phyloP scores from a whole-genome alignment of 2,113 vertebrate genomes.

The Rhegmatorhina hoffmannsi region DNA sequence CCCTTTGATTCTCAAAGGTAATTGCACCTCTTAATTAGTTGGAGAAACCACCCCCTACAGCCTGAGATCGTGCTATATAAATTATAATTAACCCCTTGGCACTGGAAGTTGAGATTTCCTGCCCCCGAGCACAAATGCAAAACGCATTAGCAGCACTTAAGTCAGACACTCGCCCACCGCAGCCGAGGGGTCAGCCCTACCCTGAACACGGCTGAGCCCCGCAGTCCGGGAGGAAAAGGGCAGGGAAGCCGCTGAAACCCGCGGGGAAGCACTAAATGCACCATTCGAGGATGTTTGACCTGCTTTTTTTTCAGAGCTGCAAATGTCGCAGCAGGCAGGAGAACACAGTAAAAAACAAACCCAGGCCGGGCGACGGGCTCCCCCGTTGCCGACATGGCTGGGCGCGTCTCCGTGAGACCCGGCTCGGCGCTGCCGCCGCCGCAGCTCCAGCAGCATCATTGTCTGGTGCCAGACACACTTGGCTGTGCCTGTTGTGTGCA shows the following conservation, averaged over 20 bases:
- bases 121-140: conserved; percentile 55
- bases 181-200: conserved; percentile 5
- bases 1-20: conserved; percentile 58
- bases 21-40: conserved; percentile 61
- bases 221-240: neutral
- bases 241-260: neutral
- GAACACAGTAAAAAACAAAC: neutral
- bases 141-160: conserved; percentile 59
- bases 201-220: neutral
- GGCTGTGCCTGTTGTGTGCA: conserved; percentile 55
- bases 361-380: accelerated
- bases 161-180: neutral
- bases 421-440: neutral
- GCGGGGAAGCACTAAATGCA: neutral
- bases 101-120: conserved; percentile 68
- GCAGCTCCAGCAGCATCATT: neutral
- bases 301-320: neutral
- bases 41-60: neutral
- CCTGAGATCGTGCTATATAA: conserved; percentile 57
- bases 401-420: neutral
- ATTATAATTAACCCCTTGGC: conserved; percentile 68
- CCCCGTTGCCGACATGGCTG: neutral
- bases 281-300: neutral
- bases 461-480: conserved; percentile 53
- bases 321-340: neutral